phyloP scores from a whole-genome alignment of 2,888 invertebrate genomes.

The Cryptocheilus praepositus region DNA sequence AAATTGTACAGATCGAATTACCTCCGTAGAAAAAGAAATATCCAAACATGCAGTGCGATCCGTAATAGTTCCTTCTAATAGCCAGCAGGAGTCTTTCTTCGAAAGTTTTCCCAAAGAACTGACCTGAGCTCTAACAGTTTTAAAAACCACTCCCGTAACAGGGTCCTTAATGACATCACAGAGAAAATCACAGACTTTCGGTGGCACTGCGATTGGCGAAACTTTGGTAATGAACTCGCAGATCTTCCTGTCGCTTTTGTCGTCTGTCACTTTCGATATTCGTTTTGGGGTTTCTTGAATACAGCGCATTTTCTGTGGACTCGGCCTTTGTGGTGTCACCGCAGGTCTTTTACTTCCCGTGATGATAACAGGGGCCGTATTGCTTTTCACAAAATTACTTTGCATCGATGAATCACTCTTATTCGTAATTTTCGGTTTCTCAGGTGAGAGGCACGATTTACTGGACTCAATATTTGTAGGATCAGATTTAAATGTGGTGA shows the following conservation, averaged over 20 bases:
- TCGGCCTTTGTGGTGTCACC: slow-evolving; percentile 39
- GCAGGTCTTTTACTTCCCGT: slow-evolving; percentile 34
- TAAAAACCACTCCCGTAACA: slow-evolving; percentile 32
- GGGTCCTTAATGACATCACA: slow-evolving; percentile 52
- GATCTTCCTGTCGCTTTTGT: slow-evolving; percentile 41
- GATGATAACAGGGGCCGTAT: background rate
- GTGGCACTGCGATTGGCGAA: slow-evolving; percentile 8
- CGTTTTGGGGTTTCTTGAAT: slow-evolving; percentile 9
- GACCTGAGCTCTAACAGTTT: slow-evolving; percentile 78
- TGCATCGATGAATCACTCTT: too few species aligned
- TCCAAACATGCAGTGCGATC: slow-evolving; percentile 78
- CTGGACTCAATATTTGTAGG: too few species aligned
- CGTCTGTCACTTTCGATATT: background rate
- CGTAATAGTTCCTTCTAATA: slow-evolving; percentile 77
- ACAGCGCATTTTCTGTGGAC: slow-evolving; percentile 31
- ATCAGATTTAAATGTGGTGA: too few species aligned
- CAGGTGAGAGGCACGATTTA: too few species aligned
- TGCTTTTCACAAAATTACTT: too few species aligned
- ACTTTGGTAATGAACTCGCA: slow-evolving; percentile 48
- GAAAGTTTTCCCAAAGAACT: slow-evolving; percentile 78
- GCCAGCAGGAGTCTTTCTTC: slow-evolving; percentile 77
- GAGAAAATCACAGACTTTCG: slow-evolving; percentile 57
- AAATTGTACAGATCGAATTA: slow-evolving; percentile 53
- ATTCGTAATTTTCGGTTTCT: too few species aligned
- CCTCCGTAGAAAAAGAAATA: slow-evolving; percentile 78